Conservation (phyloP, 2,888 invertebrate species). For the Malthinus flaveolus region DNA sequence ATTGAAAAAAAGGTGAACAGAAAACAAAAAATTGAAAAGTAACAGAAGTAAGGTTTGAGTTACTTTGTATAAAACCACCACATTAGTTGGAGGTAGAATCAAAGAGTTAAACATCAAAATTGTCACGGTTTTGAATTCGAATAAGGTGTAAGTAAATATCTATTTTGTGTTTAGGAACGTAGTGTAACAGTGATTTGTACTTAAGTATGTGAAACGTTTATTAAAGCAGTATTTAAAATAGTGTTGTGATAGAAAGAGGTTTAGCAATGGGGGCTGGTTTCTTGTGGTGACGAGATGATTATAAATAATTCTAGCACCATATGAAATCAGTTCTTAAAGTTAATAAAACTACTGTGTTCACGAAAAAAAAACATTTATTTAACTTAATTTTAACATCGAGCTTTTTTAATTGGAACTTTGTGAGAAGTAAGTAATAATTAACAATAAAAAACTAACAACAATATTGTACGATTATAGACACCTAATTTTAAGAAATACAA, state of each 20-base stretch:
- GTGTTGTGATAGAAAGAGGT: conserved; percentile 32
- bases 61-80: neutral
- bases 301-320: conserved; percentile 68
- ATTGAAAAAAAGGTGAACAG: conserved; percentile 35
- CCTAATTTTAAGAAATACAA: conserved; percentile 15
- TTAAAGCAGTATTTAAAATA: conserved; percentile 32
- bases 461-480: conserved; percentile 31
- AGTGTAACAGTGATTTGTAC: conserved; percentile 54
- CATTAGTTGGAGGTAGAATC: conserved; percentile 3
- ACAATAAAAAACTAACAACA: conserved; percentile 33
- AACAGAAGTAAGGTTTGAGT: conserved; percentile 48
- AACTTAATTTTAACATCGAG: conserved; percentile 28
- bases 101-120: conserved; percentile 44
- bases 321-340: conserved; percentile 62
- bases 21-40: conserved; percentile 36
- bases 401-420: conserved; percentile 21
- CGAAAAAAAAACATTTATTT: conserved; percentile 24
- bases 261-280: conserved; percentile 65
- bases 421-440: conserved; percentile 25
- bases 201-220: conserved; percentile 45
- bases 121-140: conserved; percentile 47
- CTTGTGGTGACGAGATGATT: conserved; percentile 65
- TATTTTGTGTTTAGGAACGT: conserved; percentile 53
- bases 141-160: conserved; percentile 52
- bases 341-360: conserved; percentile 13